A percentile compares a stretch with the other conserved stretches of the same genome.
phyloP scores from a whole-genome alignment of 2,888 invertebrate species.

The Eulithis testata region DNA sequence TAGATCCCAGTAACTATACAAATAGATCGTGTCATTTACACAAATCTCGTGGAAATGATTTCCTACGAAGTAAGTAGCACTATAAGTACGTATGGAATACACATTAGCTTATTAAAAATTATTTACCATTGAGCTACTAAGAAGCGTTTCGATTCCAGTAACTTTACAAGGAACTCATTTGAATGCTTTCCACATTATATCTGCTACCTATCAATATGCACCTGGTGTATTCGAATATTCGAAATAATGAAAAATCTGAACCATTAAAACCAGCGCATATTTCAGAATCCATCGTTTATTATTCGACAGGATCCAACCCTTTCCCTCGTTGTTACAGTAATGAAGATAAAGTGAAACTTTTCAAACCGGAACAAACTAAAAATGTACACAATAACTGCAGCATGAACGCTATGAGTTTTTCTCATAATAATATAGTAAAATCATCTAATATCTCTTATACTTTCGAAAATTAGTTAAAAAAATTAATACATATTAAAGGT shows the following conservation, averaged over 20 bases:
- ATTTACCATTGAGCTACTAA: background rate
- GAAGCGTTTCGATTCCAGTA: background rate
- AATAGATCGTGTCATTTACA: constrained; percentile 34
- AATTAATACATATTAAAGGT: no score
- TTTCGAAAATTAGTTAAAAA: no score
- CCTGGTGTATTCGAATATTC: background rate
- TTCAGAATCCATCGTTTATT: constrained; percentile 10
- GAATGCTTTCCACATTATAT: background rate
- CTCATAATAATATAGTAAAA: no score
- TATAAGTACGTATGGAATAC: background rate
- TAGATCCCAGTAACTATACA: constrained; percentile 34
- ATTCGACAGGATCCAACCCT: constrained; percentile 28
- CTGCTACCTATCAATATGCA: background rate
- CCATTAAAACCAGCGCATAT: constrained; percentile 4
- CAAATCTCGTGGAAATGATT: constrained; percentile 31
- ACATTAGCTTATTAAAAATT: no score
- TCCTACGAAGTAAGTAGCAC: constrained; percentile 1
- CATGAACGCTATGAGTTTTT: background rate
- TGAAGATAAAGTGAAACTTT: constrained; percentile 50
- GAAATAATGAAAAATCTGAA: constrained; percentile 2
- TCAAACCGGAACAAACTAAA: constrained; percentile 34
- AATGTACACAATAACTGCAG: constrained; percentile 5
- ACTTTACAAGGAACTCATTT: background rate
- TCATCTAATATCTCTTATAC: no score
- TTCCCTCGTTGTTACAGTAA: constrained; percentile 42